Conservation (phyloP, 2,113 vertebrate genomes). For the Ivindomyrus marchei region DNA sequence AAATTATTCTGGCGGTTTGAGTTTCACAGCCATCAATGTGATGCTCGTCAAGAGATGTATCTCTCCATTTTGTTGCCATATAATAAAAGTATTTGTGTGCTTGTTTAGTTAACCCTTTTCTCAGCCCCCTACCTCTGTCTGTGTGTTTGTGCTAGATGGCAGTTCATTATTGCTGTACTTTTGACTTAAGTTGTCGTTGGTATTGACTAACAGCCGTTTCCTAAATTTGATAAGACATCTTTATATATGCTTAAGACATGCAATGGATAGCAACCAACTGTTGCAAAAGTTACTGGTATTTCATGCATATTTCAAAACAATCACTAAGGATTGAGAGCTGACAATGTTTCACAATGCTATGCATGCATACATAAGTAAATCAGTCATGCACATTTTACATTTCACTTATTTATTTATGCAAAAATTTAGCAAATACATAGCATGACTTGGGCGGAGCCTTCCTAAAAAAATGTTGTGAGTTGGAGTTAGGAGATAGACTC, state of each 20-base stretch:
- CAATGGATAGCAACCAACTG: neutral
- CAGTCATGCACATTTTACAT: neutral
- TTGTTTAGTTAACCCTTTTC: neutral
- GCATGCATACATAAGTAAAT: neutral
- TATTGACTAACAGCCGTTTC: neutral
- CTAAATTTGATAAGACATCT: neutral
- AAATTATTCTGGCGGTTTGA: neutral
- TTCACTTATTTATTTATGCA: neutral
- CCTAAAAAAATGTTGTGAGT: no score
- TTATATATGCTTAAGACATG: neutral
- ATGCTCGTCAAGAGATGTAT: neutral
- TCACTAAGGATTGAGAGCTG: neutral
- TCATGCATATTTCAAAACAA: neutral
- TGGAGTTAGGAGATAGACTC: no score
- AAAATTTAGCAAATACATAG: neutral
- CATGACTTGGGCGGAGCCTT: neutral
- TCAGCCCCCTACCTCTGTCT: neutral
- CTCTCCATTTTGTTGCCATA: neutral
- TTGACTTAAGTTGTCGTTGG: neutral
- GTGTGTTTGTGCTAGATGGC: neutral
- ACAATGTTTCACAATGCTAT: neutral
- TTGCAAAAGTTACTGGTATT: neutral
- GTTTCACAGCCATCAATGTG: neutral
- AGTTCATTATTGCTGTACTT: neutral
- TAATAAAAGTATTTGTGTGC: neutral